Base-by-base conservation (phyloP, 2,888 invertebrate species). In the Plagodis dolabraria region DNA sequence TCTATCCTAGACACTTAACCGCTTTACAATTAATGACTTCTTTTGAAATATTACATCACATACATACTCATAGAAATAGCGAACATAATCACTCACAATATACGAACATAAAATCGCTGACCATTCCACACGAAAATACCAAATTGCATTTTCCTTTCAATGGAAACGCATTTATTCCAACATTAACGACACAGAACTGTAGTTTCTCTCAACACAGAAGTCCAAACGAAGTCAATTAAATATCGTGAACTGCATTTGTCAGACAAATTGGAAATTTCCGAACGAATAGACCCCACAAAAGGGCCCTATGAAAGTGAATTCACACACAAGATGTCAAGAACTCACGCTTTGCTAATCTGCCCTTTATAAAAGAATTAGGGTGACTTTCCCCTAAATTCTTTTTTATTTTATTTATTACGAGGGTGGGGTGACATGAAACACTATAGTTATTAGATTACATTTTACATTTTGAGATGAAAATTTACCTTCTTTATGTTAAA, bases 401-500 rank as follows among this genome's bases (percentile, higher is more conserved):
- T 77, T 78, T 80, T 82, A 82, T 83, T 83, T 83, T 83, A 85
- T 82, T 83, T 85, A 81, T 77, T 75, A 58, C 57, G 60, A 52
- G 60, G 64, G 58, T 56, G 51, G 48, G 48, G 55, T 43, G 43
- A 36, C 33, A 56, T 46, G 49, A 38, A 5, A 48, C 49, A 57
- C 53, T 55, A 58, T 65, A 52, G 47, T 58, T 53, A 59, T 53
- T 49, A 53, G 53, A 65, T 61, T 65, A 56, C 53, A 57, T 64
- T 63, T 62, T 47, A 58, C 54, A 55, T 35, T 5, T 42, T 42
- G 10, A 5, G 8, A 0, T 42, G 7, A 9, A 33, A 43, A 22
- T 45, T 7, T 36, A 7, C 8, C 7, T 36, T 36, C 5, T 36
- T 22, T 22, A 22, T 22, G 22, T 22, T 22, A 22, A 22, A 22